Conservation (phyloP, 1,140 invertebrate species). For the Sycophila sp. region DNA sequence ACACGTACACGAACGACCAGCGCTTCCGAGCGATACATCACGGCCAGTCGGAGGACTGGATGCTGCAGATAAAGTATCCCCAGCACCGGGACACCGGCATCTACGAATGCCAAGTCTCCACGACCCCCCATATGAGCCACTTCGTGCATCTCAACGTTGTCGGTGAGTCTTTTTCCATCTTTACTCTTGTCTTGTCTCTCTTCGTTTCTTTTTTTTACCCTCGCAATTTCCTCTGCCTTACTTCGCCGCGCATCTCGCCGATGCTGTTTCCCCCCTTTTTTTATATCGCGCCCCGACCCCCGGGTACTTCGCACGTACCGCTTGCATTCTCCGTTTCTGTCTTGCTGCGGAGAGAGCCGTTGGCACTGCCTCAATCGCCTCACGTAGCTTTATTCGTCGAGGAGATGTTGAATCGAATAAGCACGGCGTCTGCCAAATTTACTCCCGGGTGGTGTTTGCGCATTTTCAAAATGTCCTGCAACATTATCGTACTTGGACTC, state of each 20-base stretch:
- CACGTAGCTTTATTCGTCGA: background rate
- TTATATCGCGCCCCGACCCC: too few relatives aligned
- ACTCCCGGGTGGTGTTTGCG: too few relatives aligned
- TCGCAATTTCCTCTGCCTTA: background rate
- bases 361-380: background rate
- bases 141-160: slow-evolving; percentile 87
- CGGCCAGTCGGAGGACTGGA: slow-evolving; percentile 89
- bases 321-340: too few relatives aligned
- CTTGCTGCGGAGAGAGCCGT: too few relatives aligned
- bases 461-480: too few relatives aligned
- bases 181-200: slow-evolving; percentile 6
- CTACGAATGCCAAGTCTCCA: slow-evolving; percentile 92
- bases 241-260: background rate
- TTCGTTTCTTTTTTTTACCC: background rate
- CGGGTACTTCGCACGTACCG: background rate
- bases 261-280: too few relatives aligned
- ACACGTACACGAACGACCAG: slow-evolving; percentile 92
- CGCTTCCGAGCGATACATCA: slow-evolving; percentile 86
- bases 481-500: too few relatives aligned
- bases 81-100: slow-evolving; percentile 84
- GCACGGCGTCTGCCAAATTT: too few relatives aligned
- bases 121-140: slow-evolving; percentile 87
- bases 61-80: slow-evolving; percentile 86
- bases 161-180: slow-evolving; percentile 72
- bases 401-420: too few relatives aligned